Percentiles rank a stretch among this genome's conserved stretches.
Conservation (phyloP, 2,113 vertebrate species). For the Lethenteron camtschaticum region DNA sequence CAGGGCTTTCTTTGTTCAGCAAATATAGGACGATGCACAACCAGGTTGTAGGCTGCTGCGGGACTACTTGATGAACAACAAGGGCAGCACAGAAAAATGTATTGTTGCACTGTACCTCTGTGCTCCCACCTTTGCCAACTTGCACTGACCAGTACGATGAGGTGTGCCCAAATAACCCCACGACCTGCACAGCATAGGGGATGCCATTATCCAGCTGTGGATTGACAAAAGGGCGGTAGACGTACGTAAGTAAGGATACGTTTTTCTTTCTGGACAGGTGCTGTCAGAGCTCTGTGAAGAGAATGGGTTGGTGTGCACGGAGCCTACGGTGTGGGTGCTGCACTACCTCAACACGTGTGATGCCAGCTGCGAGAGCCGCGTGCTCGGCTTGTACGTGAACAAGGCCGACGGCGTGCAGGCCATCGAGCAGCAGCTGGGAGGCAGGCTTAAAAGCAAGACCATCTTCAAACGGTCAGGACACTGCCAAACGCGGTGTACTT, state of each 20-base stretch:
- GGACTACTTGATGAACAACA: no score
- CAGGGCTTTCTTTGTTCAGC: no score
- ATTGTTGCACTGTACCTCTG: no score
- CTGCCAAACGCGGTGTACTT: no score
- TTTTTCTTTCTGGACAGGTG: conserved; percentile 15
- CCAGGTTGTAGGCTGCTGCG: no score
- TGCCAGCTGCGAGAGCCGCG: conserved; percentile 30
- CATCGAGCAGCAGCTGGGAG: conserved; percentile 24
- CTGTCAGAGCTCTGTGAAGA: conserved; percentile 30
- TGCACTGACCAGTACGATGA: no score
- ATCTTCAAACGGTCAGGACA: conserved; percentile 28
- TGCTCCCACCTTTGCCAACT: no score
- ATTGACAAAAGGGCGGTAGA: no score
- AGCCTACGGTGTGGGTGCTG: conserved; percentile 32
- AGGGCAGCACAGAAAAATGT: no score
- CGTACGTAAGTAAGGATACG: not conserved
- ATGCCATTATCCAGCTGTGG: not conserved
- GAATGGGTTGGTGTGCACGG: conserved; percentile 26
- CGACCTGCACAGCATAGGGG: not conserved
- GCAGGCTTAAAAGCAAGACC: conserved; percentile 25
- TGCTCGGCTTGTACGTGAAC: conserved; percentile 28
- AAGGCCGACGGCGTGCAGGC: conserved; percentile 25
- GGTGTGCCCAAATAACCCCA: not conserved
- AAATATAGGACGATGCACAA: no score
- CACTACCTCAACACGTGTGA: conserved; percentile 30